Percentiles rank a stretch among this genome's conserved stretches.
Evolutionary conservation across 2,797 vertebrate genomes (phyloP).

Genomic region (Morelia viridis): DNA sequence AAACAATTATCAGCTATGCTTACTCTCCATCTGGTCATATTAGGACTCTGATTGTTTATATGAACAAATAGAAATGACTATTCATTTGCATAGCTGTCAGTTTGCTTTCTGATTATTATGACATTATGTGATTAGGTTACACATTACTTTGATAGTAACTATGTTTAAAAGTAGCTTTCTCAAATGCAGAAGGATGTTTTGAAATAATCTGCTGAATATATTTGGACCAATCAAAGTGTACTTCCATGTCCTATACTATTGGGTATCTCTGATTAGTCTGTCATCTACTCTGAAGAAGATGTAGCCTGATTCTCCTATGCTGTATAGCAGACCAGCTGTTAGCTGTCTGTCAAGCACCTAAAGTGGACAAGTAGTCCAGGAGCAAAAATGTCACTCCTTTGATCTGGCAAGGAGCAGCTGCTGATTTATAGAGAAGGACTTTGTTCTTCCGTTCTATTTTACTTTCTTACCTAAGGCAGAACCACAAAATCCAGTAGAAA

Average conservation of each 20-base stretch:
- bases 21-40: conserved; percentile 25
- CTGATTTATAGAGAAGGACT: conserved; percentile 96
- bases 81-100: conserved; percentile 56
- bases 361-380: conserved; percentile 92
- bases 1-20: conserved; percentile 23
- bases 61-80: conserved; percentile 46
- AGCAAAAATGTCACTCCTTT: conserved; percentile 97
- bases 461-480: conserved; percentile 97
- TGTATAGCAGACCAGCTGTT: conserved; percentile 89
- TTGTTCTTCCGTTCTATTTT: conserved; percentile 96
- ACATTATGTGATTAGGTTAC: conserved; percentile 64
- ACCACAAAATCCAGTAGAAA: conserved; percentile 86
- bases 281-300: conserved; percentile 80
- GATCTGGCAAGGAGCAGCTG: conserved; percentile 96
- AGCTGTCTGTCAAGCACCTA: conserved; percentile 98
- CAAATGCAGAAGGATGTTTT: conserved; percentile 71
- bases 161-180: conserved; percentile 67
- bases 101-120: conserved; percentile 54
- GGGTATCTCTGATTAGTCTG: conserved; percentile 80
- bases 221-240: conserved; percentile 77
- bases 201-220: conserved; percentile 65
- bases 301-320: conserved; percentile 80
- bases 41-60: conserved; percentile 42
- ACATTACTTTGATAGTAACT: conserved; percentile 65
- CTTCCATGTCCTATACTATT: conserved; percentile 66